phyloP scores from a whole-genome alignment of 2,113 vertebrate genomes.

The Hucho hucho region DNA sequence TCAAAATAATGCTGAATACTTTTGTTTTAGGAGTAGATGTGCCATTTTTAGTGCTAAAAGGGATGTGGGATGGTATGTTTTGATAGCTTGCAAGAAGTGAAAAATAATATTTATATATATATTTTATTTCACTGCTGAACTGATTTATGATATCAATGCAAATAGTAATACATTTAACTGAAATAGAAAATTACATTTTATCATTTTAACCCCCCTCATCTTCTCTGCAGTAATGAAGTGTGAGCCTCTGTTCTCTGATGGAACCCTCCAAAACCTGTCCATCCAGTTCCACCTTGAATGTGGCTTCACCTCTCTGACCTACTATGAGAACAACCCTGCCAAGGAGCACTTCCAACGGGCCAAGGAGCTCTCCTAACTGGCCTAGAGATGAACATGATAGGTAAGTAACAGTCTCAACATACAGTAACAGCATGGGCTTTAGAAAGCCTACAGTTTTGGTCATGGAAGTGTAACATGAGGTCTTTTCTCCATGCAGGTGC shows the following conservation, averaged over 20 bases:
- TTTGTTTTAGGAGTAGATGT: not conserved
- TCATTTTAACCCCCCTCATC: constrained; percentile 24
- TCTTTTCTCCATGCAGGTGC: constrained; percentile 77
- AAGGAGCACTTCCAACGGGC: constrained; percentile 81
- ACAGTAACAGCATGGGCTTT: not conserved
- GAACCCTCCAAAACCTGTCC: constrained; percentile 70
- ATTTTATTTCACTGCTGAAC: too few relatives aligned
- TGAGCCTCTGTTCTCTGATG: constrained; percentile 66
- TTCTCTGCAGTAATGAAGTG: constrained; percentile 74
- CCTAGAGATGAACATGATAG: constrained; percentile 82
- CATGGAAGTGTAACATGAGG: not conserved
- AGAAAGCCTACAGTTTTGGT: not conserved
- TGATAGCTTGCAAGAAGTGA: too few relatives aligned
- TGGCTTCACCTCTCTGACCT: constrained; percentile 82
- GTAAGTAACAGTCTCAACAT: constrained; percentile 60
- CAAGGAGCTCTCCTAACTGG: constrained; percentile 72
- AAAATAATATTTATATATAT: not conserved
- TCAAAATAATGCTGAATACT: too few relatives aligned
- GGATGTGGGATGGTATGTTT: not conserved
- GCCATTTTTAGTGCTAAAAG: not conserved
- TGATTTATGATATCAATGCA: not conserved
- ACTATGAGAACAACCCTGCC: constrained; percentile 89
- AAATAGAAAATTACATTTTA: constrained; percentile 9
- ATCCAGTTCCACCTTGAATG: constrained; percentile 93
- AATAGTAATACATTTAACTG: not conserved